Percentiles rank a stretch among this genome's conserved stretches.
Evolutionary conservation across 37 sponge, comb jelly and placozoan species (phyloP).

Genomic region (Beroe forskalii): DNA sequence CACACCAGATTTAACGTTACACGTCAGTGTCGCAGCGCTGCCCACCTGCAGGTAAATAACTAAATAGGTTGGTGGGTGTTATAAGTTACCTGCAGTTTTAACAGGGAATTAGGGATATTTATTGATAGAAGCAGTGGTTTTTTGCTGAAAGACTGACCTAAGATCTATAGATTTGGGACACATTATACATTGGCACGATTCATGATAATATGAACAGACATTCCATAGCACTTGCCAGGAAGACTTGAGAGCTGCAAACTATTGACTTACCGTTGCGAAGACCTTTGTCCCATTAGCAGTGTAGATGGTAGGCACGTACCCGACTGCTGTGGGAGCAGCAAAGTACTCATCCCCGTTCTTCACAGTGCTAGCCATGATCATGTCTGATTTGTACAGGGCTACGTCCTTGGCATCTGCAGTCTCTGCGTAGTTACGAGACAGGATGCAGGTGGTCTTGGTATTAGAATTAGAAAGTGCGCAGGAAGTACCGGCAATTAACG

Average conservation of each 20-base stretch:
- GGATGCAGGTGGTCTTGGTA: background rate
- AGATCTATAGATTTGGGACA: too few species aligned
- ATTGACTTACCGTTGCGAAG: background rate
- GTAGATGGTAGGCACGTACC: conserved; percentile 29
- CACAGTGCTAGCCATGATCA: background rate
- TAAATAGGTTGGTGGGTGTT: too few species aligned
- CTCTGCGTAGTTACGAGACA: background rate
- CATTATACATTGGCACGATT: too few species aligned
- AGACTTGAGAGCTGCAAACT: background rate
- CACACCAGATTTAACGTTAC: background rate
- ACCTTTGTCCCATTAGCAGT: conserved; percentile 35
- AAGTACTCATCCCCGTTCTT: background rate
- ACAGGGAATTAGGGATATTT: too few species aligned
- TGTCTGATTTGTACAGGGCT: background rate
- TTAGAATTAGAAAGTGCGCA: background rate
- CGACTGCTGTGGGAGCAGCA: background rate
- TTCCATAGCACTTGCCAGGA: too few species aligned
- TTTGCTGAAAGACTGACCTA: too few species aligned
- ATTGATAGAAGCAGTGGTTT: too few species aligned
- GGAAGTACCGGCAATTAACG: background rate
- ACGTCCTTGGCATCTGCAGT: background rate
- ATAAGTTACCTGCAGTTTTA: too few species aligned
- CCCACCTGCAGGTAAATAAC: too few species aligned
- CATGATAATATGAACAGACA: too few species aligned
- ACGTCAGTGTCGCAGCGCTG: background rate